Evolutionary conservation across 2,113 vertebrate genomes (phyloP).

Genomic region (Oncorhynchus keta): DNA sequence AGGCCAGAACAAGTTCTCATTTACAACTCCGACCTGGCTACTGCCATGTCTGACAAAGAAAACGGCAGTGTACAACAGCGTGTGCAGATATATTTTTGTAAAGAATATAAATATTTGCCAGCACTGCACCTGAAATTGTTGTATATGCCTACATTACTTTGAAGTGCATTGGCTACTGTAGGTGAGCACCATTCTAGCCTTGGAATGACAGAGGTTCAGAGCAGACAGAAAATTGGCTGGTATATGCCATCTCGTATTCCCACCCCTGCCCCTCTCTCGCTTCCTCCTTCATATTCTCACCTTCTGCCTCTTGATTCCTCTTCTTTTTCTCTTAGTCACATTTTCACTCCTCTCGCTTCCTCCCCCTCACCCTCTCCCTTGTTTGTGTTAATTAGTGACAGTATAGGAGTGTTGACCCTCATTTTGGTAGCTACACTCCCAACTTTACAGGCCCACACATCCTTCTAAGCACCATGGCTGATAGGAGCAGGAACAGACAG

Average conservation of each 20-base stretch:
- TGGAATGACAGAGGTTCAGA: neutral
- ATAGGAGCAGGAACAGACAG: constrained; percentile 4
- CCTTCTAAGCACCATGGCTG: constrained; percentile 20
- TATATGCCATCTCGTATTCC: neutral
- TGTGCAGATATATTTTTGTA: too few relatives aligned
- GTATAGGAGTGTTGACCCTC: constrained; percentile 1
- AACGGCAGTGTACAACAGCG: too few relatives aligned
- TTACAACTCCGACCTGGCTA: too few relatives aligned
- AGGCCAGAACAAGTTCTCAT: too few relatives aligned
- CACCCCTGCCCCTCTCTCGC: neutral
- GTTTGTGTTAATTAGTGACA: constrained; percentile 54
- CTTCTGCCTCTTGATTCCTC: neutral
- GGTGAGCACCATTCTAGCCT: too few relatives aligned
- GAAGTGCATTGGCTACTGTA: too few relatives aligned
- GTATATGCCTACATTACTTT: too few relatives aligned
- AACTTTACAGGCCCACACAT: constrained; percentile 27
- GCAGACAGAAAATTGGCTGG: neutral
- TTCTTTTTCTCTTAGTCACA: constrained; percentile 19
- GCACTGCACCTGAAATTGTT: too few relatives aligned
- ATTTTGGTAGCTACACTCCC: neutral
- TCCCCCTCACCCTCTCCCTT: constrained; percentile 5
- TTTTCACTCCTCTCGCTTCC: neutral
- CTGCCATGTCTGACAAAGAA: too few relatives aligned
- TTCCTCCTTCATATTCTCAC: neutral
- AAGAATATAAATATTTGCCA: too few relatives aligned